Evolutionary conservation across 2,888 invertebrate species (phyloP).

Genomic region (Junonia oenone): DNA sequence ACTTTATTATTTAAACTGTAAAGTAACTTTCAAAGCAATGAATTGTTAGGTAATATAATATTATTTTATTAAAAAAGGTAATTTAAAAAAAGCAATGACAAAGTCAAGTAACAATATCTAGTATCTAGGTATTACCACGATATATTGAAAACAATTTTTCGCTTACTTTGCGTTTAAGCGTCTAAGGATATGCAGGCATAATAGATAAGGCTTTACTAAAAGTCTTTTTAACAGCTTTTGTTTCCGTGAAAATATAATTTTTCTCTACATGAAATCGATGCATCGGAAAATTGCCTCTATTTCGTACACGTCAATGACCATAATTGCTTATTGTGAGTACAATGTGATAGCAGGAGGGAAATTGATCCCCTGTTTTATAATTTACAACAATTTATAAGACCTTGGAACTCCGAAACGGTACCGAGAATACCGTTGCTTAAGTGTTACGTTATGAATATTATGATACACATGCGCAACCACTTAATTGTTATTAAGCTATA

Average conservation of each 20-base stretch:
- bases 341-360: slow-evolving; percentile 39
- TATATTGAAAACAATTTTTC: slow-evolving; percentile 68
- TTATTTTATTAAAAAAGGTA: background rate
- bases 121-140: slow-evolving; percentile 34
- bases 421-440: slow-evolving; percentile 5
- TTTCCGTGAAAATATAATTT: slow-evolving; percentile 65
- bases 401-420: slow-evolving; percentile 18
- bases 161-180: slow-evolving; percentile 65
- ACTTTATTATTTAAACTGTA: no score
- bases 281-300: slow-evolving; percentile 59
- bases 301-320: slow-evolving; percentile 42
- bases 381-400: slow-evolving; percentile 45
- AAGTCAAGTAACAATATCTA: slow-evolving; percentile 12
- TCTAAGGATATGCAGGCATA: slow-evolving; percentile 57
- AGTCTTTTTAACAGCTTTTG: slow-evolving; percentile 64
- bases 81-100: background rate
- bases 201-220: slow-evolving; percentile 62
- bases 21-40: no score
- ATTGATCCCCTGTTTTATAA: slow-evolving; percentile 51
- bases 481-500: background rate
- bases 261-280: slow-evolving; percentile 46
- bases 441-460: slow-evolving; percentile 4
- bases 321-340: slow-evolving; percentile 48
- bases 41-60: no score
- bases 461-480: background rate